phyloP scores from a whole-genome alignment of 2,113 vertebrate genomes.

The Chroicocephalus ridibundus region DNA sequence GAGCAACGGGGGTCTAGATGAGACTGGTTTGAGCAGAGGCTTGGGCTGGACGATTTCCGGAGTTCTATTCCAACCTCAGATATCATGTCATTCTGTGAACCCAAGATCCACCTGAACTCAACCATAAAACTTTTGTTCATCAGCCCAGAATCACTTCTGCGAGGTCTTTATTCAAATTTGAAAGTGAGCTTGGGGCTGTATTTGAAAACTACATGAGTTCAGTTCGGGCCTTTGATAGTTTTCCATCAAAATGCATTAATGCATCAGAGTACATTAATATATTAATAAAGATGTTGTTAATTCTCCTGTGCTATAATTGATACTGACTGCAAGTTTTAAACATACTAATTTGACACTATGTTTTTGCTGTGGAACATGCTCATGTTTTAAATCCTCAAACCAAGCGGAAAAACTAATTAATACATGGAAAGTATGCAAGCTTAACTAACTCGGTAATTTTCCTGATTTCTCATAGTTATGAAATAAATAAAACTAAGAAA shows the following conservation, averaged over 20 bases:
- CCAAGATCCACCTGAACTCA: neutral
- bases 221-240: slow-evolving; percentile 26
- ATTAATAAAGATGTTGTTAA: slow-evolving; percentile 49
- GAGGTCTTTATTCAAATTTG: slow-evolving; percentile 1
- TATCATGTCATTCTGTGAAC: neutral
- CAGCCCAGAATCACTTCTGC: neutral
- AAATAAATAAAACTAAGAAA: neutral
- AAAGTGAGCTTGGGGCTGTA: slow-evolving; percentile 7
- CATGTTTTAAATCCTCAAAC: slow-evolving; percentile 30
- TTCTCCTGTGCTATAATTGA: slow-evolving; percentile 14
- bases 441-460: slow-evolving; percentile 13
- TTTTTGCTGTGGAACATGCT: slow-evolving; percentile 27
- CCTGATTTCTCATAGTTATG: neutral
- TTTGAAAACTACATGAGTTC: neutral
- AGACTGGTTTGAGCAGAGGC: neutral
- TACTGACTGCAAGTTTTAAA: slow-evolving; percentile 38
- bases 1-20: neutral
- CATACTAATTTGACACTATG: slow-evolving; percentile 28
- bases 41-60: neutral
- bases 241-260: slow-evolving; percentile 30
- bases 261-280: neutral
- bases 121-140: neutral
- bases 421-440: neutral
- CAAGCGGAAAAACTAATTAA: slow-evolving; percentile 53
- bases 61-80: neutral